phyloP scores from a whole-genome alignment of 2,113 vertebrate species.

The Ceyx margarethae region DNA sequence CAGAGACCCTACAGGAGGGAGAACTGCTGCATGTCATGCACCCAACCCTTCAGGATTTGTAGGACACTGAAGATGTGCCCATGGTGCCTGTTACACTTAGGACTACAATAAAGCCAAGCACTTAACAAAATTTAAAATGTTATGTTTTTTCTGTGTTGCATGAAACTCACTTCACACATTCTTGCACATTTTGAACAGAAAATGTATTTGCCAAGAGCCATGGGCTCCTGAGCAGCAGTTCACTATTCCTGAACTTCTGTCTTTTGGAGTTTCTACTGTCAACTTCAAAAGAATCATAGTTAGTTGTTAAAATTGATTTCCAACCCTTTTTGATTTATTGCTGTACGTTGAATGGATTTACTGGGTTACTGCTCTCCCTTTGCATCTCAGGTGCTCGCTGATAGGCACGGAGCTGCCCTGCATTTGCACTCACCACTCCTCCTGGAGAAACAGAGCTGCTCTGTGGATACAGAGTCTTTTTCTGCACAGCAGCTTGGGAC shows the following conservation, averaged over 20 bases:
- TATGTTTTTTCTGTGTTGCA: not conserved
- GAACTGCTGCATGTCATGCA: accelerated
- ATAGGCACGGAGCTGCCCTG: not conserved
- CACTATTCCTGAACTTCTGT: not conserved
- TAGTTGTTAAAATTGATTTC: not conserved
- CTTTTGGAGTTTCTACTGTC: not conserved
- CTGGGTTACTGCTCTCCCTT: not conserved
- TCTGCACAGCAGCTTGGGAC: not conserved
- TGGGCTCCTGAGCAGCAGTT: not conserved
- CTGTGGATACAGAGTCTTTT: not conserved
- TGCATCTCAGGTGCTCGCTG: slow-evolving; percentile 32
- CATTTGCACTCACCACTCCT: not conserved
- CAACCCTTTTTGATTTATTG: slow-evolving; percentile 34
- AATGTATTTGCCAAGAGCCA: not conserved
- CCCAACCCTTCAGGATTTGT: not conserved
- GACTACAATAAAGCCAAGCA: not conserved
- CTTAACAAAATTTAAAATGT: not conserved
- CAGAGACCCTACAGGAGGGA: accelerated
- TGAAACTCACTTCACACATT: not conserved
- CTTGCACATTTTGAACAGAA: not conserved
- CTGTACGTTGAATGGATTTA: not conserved
- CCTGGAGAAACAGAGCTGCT: not conserved
- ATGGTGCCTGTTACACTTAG: not conserved
- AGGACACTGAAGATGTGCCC: not conserved
- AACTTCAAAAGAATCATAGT: slow-evolving; percentile 12